Conservation (phyloP, 2,113 vertebrate species). For the Mesembrinibis cayennensis region DNA sequence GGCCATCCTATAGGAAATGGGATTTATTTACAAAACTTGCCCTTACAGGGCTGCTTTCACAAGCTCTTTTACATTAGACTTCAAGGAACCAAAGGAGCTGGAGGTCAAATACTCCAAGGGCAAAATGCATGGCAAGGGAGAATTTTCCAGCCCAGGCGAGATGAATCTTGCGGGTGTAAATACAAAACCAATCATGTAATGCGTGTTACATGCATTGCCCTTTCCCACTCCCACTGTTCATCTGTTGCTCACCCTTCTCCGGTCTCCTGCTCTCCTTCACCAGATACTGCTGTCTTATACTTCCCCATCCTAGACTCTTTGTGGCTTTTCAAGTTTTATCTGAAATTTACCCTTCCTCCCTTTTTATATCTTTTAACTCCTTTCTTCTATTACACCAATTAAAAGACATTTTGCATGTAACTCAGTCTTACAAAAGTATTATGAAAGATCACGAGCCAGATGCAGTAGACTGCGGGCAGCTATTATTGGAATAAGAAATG, state of each 20-base stretch:
- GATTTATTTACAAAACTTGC: not conserved
- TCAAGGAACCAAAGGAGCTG: not conserved
- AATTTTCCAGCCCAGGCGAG: not conserved
- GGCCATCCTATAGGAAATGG: not conserved
- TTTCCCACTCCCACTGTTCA: not conserved
- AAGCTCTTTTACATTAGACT: not conserved
- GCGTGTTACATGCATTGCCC: not conserved
- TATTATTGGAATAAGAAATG: not conserved
- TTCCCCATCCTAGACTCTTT: not conserved
- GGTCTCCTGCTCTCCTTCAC: not conserved
- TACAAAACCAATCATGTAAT: not conserved
- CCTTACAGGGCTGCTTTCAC: not conserved
- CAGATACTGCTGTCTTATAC: not conserved
- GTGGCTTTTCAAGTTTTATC: not conserved
- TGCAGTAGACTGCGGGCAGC: not conserved
- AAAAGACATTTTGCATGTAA: not conserved
- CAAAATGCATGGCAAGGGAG: not conserved
- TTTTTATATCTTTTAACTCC: not conserved
- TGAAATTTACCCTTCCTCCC: not conserved
- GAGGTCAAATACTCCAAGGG: slow-evolving; percentile 4
- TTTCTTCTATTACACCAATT: not conserved
- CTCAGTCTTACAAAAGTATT: not conserved
- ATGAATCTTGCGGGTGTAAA: not conserved
- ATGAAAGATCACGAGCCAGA: not conserved
- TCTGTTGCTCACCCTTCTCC: not conserved